Evolutionary conservation across 2,797 vertebrate species (phyloP).

Genomic region (Muscicapa comitata): DNA sequence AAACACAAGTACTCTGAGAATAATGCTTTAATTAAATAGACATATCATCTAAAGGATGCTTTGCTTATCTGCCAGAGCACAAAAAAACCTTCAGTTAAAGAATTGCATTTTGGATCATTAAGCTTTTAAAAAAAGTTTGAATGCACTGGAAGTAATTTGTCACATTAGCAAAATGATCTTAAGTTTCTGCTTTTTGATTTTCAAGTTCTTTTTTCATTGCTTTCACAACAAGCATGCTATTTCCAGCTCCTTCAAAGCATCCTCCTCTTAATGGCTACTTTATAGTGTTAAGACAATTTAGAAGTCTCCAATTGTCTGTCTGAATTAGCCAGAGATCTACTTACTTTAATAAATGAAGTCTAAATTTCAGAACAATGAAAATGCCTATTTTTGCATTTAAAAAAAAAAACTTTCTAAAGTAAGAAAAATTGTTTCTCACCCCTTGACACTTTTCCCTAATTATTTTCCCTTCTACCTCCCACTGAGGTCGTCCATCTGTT

Average conservation of each 20-base stretch:
- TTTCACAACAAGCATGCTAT: neutral
- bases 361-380: neutral
- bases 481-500: conserved; percentile 95
- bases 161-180: neutral
- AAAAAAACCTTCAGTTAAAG: neutral
- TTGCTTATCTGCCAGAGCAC: neutral
- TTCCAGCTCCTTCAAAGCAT: conserved; percentile 1
- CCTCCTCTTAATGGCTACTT: neutral
- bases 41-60: neutral
- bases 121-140: neutral
- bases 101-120: neutral
- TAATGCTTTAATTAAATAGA: neutral
- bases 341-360: neutral
- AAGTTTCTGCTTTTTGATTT: neutral
- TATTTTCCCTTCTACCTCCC: conserved; percentile 98
- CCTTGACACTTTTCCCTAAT: conserved; percentile 92
- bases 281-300: neutral
- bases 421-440: conserved; percentile 79
- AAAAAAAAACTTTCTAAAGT: conserved; percentile 8
- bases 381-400: neutral
- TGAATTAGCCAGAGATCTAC: neutral
- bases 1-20: neutral
- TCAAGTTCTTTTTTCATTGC: neutral
- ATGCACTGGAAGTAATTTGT: neutral
- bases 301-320: conserved; percentile 2